Evolutionary conservation across 2,113 vertebrate genomes (phyloP), one percentile per base, ranked within the genome.

Genomic region (Myiozetetes cayanensis): DNA sequence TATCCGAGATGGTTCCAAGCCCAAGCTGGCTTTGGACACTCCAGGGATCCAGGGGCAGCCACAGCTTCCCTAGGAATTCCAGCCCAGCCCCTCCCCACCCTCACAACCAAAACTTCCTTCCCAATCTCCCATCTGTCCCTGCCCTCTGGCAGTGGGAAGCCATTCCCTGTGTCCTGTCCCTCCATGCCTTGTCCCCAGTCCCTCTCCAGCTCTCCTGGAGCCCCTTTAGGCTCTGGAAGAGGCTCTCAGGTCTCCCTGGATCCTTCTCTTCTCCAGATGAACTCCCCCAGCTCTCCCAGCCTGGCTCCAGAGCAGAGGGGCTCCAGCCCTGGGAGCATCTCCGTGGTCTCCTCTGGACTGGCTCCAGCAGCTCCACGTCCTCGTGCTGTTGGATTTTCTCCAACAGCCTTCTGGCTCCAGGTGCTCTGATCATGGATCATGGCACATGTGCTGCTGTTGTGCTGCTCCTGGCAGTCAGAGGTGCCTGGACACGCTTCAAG

Each of bases 21-120:
- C 61, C 62, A 75, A 0, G 28, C 23, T 25, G 33, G 13, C 19
- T 10, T 61, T 21, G 53, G 61, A 25, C 53, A 61, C 24, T 61
- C 16, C 77, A 82, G 70, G 28, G 28, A 67, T 58, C 50, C 19
- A 56, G 78, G n/a, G 17, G 4, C 46, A 75, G 33, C 46, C 53
- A 59, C 70, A 75, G 46, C n/a, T 61, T 1, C 33, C 27, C 20
- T 61, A n/a, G 24, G 12, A 4, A 39, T 0, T 2, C 37, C 11
- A 0, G 15, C 0, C 59, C 61, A 81, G 27, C 1, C 2, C 27
- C 23, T 66, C 28, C 0, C 10, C 35, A 31, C 5, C 21, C 43
- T 58, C 43, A 2, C 14, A 80, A 31, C 0, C 0, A 43, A 0
- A 0, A 88, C 67, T 39, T 37, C 16, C 53, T n/a, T 25, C 39